phyloP scores from a whole-genome alignment of 2,113 vertebrate species.

The Gobius niger region DNA sequence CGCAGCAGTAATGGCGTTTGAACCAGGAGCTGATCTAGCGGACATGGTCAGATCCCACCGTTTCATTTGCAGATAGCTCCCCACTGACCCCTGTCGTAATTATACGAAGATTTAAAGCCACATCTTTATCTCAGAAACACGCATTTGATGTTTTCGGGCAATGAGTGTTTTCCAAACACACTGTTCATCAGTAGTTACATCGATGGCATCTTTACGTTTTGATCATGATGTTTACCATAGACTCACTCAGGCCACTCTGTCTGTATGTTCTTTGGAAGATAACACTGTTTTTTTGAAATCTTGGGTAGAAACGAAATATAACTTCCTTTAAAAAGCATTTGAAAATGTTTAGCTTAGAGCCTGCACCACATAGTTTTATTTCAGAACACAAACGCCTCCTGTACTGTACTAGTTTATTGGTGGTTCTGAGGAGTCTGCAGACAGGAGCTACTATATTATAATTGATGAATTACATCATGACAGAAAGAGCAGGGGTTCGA shows the following conservation, averaged over 20 bases:
- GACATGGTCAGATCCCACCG: slow-evolving; percentile 15
- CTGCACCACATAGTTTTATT: too few relatives aligned
- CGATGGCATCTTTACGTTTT: slow-evolving; percentile 33
- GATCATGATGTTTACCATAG: slow-evolving; percentile 19
- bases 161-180: slow-evolving; percentile 27
- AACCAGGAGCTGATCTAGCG: slow-evolving; percentile 45
- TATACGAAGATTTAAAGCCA: slow-evolving; percentile 45
- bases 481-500: not conserved
- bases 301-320: too few relatives aligned
- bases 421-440: too few relatives aligned
- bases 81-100: slow-evolving; percentile 48
- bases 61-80: slow-evolving; percentile 51
- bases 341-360: too few relatives aligned
- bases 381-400: too few relatives aligned
- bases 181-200: slow-evolving; percentile 29
- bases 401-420: too few relatives aligned
- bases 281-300: too few relatives aligned
- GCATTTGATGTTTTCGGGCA: slow-evolving; percentile 52
- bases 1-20: slow-evolving; percentile 48
- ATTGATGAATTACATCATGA: not conserved
- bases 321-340: too few relatives aligned
- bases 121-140: slow-evolving; percentile 38
- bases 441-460: not conserved
- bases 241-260: slow-evolving; percentile 17
- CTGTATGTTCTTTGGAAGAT: not conserved